A percentile compares a stretch with the other conserved stretches of the same genome.
Conservation (phyloP, 2,113 vertebrate species). For the Tachuris rubrigastra region DNA sequence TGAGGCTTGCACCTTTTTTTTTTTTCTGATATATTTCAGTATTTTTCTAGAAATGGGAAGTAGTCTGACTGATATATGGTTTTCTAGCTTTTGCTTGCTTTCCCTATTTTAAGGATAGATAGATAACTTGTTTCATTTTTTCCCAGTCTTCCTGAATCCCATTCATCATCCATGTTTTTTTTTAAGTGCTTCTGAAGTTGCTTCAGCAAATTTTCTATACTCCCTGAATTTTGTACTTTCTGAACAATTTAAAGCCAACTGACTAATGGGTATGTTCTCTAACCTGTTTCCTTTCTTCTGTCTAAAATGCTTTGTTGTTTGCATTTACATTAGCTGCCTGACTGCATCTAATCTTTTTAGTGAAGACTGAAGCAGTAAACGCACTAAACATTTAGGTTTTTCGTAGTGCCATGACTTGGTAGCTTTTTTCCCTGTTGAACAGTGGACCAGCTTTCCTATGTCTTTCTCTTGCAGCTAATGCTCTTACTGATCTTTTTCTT, state of each 20-base stretch:
- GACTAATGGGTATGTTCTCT: neutral
- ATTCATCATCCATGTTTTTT: neutral
- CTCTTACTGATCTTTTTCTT: neutral
- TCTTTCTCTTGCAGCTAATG: neutral
- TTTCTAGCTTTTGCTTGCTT: neutral
- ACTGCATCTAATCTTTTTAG: neutral
- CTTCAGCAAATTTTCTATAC: neutral
- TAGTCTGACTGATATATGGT: neutral
- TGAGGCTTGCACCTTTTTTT: neutral
- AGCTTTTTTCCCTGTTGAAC: neutral
- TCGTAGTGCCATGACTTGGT: neutral
- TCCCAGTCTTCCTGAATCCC: neutral
- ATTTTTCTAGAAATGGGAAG: neutral
- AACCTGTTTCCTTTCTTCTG: neutral
- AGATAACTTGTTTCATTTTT: neutral
- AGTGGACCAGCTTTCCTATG: neutral
- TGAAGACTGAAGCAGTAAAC: neutral
- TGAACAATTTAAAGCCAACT: neutral
- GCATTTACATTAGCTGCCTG: neutral
- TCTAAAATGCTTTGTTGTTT: neutral
- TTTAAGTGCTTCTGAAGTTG: neutral
- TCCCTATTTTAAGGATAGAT: neutral
- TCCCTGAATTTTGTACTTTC: neutral
- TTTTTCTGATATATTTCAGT: neutral
- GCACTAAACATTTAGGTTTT: neutral